phyloP scores from a whole-genome alignment of 2,113 vertebrate genomes.

The Chauna torquata region DNA sequence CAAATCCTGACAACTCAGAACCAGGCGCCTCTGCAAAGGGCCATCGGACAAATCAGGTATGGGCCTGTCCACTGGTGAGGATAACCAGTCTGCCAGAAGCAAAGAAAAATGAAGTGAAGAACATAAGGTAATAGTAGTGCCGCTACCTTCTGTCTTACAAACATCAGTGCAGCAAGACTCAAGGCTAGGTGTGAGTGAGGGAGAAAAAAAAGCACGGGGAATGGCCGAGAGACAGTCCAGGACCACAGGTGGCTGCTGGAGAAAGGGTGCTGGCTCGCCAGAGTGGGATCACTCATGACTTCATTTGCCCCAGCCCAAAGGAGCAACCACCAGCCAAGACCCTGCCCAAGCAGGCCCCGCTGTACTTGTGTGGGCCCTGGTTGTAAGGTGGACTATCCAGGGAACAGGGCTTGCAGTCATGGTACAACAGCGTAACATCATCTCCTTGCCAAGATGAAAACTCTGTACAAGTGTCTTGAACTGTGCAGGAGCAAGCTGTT shows the following conservation, averaged over 20 bases:
- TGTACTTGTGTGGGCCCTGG: background rate
- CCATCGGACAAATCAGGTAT: fast-evolving
- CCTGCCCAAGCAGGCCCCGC: fast-evolving
- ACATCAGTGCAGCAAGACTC: background rate
- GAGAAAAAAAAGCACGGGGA: background rate
- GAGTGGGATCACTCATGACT: fast-evolving
- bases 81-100: background rate
- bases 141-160: background rate
- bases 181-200: background rate
- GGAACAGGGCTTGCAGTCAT: background rate
- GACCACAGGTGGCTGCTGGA: fast-evolving
- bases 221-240: background rate
- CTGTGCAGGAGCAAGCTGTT: background rate
- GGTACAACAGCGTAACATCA: background rate
- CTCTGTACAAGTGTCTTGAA: background rate
- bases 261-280: background rate
- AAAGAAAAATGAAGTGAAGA: background rate
- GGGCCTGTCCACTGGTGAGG: background rate
- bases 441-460: background rate
- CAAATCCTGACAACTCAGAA: background rate
- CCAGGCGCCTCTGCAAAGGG: background rate
- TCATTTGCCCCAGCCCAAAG: background rate
- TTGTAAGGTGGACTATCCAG: background rate
- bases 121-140: background rate
- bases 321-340: background rate